Evolutionary conservation across 2,797 vertebrate genomes (phyloP).

Genomic region (Synaphobranchus kaupii): DNA sequence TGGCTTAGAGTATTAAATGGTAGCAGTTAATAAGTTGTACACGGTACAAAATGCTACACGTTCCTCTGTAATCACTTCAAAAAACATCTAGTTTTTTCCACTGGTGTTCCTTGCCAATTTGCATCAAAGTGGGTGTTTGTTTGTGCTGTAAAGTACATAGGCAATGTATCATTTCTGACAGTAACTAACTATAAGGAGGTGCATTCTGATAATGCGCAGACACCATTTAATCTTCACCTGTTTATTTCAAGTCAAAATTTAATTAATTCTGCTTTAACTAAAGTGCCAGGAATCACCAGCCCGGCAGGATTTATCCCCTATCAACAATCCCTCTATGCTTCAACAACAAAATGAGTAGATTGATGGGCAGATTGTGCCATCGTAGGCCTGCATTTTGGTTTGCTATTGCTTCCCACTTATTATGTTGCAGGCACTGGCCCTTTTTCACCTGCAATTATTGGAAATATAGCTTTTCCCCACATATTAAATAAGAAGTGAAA

Average conservation of each 20-base stretch:
- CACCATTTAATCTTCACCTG: not conserved
- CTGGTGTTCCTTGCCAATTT: not conserved
- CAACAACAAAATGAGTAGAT: slow-evolving; percentile 8
- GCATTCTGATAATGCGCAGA: not conserved
- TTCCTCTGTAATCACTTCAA: not conserved
- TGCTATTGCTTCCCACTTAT: not conserved
- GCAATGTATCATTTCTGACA: not conserved
- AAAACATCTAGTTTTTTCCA: not conserved
- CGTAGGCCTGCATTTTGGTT: not conserved
- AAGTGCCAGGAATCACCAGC: not conserved
- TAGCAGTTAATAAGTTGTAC: not conserved
- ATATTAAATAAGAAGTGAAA: not conserved
- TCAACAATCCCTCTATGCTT: not conserved
- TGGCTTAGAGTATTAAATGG: not conserved
- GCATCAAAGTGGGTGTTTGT: not conserved
- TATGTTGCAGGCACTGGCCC: not conserved
- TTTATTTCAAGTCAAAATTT: not conserved
- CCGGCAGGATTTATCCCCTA: not conserved
- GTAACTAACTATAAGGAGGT: not conserved
- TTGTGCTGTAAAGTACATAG: not conserved
- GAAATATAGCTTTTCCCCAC: not conserved
- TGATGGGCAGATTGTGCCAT: not conserved
- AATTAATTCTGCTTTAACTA: slow-evolving; percentile 17
- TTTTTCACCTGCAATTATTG: not conserved
- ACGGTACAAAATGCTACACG: not conserved